Base-by-base conservation (phyloP, 2,888 invertebrate genomes). In the Stenurella melanura region DNA sequence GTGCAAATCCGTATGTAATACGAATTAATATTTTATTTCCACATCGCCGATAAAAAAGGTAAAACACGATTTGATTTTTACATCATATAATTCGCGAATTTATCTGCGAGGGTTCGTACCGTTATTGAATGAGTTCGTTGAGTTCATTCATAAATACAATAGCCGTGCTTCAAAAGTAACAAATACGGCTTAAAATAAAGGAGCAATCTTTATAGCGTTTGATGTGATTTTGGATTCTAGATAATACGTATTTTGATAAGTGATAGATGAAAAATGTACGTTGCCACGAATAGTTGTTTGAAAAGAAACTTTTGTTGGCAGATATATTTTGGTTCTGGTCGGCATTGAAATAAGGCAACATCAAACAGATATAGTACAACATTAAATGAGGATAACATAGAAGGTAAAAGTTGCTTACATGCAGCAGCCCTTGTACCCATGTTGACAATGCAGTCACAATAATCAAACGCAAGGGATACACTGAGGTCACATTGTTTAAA, bases 341-440 rank as follows among this genome's bases (percentile, higher is more conserved):
- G 76, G 75, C 76, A 76, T 75, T 69, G 56, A 60, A 61, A 75
- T 50, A 60, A 57, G 71, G 76, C 71, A 67, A 60, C 57, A 77
- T 64, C 68, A 56, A 75, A 75, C 42, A 76, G 17, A 70, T 63
- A 80, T 73, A 80, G 74, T 78, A 82, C 75, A 78, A 82, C 80
- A 70, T 77, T 80, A 76, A 83, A 79, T 79, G 80, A 82, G 82
- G 80, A 83, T 79, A 83, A 85, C 83, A 84, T 83, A 83, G 80
- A 84, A 85, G 82, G 83, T 83, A 82, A 86, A 85, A 85, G 85
- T 86, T 86, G 92, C 96, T 96, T 93, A 97, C 97, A 97, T 90
- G 96, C 96, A 89, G 96, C 97, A 89, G 96, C 96, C 92, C 96
- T 93, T 85, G 97, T 97, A 90, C 96, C 97, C 97, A 97, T 97